Conservation (phyloP, 2,797 vertebrate species). For the Microctenopoma stevenorrisi region DNA sequence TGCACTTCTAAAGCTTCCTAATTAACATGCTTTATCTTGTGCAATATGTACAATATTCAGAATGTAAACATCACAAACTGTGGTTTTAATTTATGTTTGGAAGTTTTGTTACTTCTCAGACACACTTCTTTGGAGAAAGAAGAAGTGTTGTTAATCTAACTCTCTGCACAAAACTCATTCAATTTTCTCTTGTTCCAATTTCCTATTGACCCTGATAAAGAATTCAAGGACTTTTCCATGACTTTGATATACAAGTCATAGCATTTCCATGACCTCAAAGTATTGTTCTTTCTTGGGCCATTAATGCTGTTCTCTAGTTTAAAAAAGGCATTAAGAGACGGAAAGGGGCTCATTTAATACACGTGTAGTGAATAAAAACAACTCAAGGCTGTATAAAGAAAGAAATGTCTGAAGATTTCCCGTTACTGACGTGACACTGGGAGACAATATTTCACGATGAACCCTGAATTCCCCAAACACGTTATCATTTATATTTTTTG, state of each 20-base stretch:
- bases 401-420: background rate
- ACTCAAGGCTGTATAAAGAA: background rate
- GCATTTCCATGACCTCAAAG: slow-evolving; percentile 35
- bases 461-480: background rate
- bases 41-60: background rate
- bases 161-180: background rate
- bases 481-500: background rate
- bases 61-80: background rate
- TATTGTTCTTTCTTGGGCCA: slow-evolving; percentile 32
- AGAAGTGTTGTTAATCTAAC: no score
- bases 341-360: slow-evolving; percentile 33
- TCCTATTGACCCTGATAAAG: slow-evolving; percentile 17
- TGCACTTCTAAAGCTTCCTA: background rate
- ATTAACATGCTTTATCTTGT: background rate
- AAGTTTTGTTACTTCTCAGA: no score
- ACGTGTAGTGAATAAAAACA: background rate
- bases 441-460: background rate
- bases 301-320: slow-evolving; percentile 24
- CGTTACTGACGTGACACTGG: background rate
- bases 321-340: slow-evolving; percentile 27
- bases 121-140: no score
- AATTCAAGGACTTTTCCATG: slow-evolving; percentile 30
- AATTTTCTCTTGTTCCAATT: background rate
- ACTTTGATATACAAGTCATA: slow-evolving; percentile 54
- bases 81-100: background rate